Conservation (phyloP, 2,113 vertebrate species). For the Campylomormyrus tamandua region DNA sequence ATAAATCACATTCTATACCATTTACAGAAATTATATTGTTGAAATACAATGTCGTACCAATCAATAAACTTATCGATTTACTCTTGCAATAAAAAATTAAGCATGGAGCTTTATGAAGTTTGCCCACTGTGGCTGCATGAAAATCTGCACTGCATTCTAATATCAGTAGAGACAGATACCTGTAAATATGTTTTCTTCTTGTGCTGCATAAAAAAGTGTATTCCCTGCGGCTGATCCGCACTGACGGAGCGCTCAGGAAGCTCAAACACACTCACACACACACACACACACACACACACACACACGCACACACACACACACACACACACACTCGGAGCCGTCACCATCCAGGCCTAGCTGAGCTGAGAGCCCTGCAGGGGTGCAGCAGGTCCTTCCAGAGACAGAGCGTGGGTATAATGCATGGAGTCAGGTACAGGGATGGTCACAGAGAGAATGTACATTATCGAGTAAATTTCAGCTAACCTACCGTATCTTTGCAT, state of each 20-base stretch:
- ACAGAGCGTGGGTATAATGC: background rate
- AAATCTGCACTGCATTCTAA: background rate
- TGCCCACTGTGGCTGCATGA: background rate
- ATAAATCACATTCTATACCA: conserved; percentile 12
- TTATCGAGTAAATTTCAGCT: background rate
- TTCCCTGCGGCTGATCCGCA: background rate
- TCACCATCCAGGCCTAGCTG: background rate
- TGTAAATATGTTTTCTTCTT: background rate
- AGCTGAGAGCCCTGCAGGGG: background rate
- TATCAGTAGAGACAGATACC: background rate
- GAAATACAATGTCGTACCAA: background rate
- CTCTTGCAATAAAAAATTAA: background rate
- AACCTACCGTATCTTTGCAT: background rate
- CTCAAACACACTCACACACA: background rate
- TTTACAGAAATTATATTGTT: background rate
- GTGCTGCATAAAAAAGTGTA: background rate
- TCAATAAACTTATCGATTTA: conserved; percentile 3
- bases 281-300: background rate
- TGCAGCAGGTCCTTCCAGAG: no score
- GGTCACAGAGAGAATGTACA: background rate
- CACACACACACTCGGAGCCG: background rate
- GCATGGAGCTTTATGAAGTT: background rate
- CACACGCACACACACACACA: background rate
- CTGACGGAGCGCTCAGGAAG: background rate
- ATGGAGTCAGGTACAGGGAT: background rate